A percentile compares a stretch with the other conserved stretches of the same genome.
phyloP scores from a whole-genome alignment of 2,797 vertebrate genomes.

The Holocentrus rufus region DNA sequence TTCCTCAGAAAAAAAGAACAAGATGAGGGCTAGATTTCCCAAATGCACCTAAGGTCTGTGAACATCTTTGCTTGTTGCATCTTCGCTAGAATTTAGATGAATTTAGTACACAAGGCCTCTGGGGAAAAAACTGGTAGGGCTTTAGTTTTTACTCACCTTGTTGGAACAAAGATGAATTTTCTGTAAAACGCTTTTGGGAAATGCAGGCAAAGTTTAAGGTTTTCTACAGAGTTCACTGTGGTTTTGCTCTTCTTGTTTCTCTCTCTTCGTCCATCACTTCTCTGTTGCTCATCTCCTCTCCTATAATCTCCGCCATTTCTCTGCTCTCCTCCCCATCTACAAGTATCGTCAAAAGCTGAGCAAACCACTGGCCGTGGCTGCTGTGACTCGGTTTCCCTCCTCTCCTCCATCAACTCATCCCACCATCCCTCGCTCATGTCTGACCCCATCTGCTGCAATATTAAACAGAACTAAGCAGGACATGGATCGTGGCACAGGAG shows the following conservation, averaged over 20 bases:
- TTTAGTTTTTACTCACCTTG: conserved; percentile 42
- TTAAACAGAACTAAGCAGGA: conserved; percentile 78
- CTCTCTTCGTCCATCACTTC: neutral
- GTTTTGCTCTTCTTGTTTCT: neutral
- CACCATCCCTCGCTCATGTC: conserved; percentile 47
- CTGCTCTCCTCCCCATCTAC: neutral
- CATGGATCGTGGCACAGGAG: conserved; percentile 61
- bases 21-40: conserved; percentile 41
- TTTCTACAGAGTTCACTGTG: conserved; percentile 12
- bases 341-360: neutral
- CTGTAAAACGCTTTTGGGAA: conserved; percentile 13
- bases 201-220: neutral
- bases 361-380: conserved; percentile 8
- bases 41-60: conserved; percentile 30
- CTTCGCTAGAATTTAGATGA: conserved; percentile 49
- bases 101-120: conserved; percentile 41
- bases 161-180: conserved; percentile 34
- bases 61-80: conserved; percentile 37
- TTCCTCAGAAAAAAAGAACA: conserved; percentile 23
- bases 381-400: conserved; percentile 27
- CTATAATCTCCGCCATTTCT: neutral
- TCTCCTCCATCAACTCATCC: conserved; percentile 54
- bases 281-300: neutral
- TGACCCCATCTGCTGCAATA: conserved; percentile 71
- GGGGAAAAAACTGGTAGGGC: conserved; percentile 35